Conservation (phyloP, 2,113 vertebrate species). For the Nothocercus julius region DNA sequence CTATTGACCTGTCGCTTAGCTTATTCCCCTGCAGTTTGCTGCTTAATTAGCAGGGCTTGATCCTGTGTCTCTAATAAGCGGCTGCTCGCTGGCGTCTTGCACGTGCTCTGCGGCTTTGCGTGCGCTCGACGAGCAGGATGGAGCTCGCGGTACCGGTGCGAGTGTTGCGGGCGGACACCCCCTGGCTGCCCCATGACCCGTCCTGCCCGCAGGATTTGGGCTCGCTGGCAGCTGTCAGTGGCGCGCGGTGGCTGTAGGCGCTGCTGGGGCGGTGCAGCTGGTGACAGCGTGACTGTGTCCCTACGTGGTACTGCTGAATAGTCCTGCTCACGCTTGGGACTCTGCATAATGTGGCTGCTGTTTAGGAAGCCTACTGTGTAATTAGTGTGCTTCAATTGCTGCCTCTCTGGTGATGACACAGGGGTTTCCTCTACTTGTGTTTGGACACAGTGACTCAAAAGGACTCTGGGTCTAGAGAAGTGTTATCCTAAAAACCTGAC, state of each 20-base stretch:
- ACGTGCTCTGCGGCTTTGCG: background rate
- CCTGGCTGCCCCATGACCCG: rapidly evolving
- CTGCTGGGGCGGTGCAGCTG: background rate
- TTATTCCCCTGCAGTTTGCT: background rate
- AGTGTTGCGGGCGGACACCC: too few species aligned
- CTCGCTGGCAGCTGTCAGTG: background rate
- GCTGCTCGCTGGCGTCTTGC: background rate
- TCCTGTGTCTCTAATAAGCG: background rate
- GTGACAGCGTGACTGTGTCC: too few species aligned
- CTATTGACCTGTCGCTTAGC: background rate
- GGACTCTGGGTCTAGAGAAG: background rate
- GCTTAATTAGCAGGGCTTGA: background rate
- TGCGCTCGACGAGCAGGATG: background rate
- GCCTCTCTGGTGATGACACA: background rate
- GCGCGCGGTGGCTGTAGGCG: background rate
- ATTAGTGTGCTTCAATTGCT: background rate
- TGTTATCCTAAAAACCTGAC: background rate
- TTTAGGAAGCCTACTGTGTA: background rate
- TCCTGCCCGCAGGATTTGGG: background rate
- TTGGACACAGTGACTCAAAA: background rate
- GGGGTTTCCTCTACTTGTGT: background rate
- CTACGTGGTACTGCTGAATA: background rate
- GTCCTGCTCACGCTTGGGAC: background rate
- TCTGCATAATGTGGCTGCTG: background rate
- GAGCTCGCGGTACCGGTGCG: background rate